These are phyloP conservation scores for Zaprionus capensis DNA, from an alignment of 1,140 invertebrate genomes.

Conservation along the genomic window DNA sequence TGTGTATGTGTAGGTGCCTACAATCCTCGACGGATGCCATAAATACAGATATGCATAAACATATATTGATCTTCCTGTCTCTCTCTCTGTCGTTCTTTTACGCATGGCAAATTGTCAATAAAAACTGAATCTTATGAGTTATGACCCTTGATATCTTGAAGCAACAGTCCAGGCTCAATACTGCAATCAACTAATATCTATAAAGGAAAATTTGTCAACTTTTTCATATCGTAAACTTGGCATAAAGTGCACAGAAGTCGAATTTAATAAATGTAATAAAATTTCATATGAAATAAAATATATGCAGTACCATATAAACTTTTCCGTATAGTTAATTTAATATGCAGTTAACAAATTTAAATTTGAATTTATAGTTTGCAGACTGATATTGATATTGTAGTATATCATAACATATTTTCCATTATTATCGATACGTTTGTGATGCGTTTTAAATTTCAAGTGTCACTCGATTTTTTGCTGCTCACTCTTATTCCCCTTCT, in stretches of 20 bases:
- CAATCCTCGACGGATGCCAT: constrained; percentile 19
- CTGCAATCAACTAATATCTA: background rate
- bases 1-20: constrained; percentile 2
- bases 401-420: too few species aligned
- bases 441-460: background rate
- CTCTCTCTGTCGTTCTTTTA: constrained; percentile 7
- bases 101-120: constrained; percentile 30
- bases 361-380: background rate
- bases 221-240: background rate
- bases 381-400: too few species aligned
- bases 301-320: background rate
- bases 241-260: background rate
- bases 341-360: background rate
- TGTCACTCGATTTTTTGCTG: background rate
- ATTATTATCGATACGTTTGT: background rate
- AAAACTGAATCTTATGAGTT: constrained; percentile 33
- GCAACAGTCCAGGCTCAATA: background rate
- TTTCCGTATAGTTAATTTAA: background rate
- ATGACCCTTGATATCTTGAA: constrained; percentile 3
- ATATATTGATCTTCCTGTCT: background rate
- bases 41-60: constrained; percentile 36
- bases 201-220: background rate
- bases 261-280: background rate
- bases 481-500: background rate
- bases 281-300: background rate